A percentile compares a stretch with the other conserved stretches of the same genome.
These are phyloP conservation scores for Acronicta leporina DNA, from an alignment of 2,888 invertebrate species.

Conservation along the genomic window DNA sequence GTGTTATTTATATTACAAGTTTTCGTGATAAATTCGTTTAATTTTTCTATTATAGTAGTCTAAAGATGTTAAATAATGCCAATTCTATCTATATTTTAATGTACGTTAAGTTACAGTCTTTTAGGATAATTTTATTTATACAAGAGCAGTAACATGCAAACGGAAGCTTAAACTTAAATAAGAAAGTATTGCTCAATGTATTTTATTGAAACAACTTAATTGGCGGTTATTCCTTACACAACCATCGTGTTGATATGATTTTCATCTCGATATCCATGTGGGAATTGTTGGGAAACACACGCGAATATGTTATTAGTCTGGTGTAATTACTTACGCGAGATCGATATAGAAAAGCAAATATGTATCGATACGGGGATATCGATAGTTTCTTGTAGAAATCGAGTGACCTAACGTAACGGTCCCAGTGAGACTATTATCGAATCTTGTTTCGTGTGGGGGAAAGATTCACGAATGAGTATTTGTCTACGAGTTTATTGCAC, in stretches of 20 bases:
- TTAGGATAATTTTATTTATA: not conserved
- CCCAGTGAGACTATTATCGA: conserved; percentile 77
- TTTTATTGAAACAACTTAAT: conserved; percentile 14
- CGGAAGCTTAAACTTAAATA: not conserved
- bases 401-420: conserved; percentile 74
- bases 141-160: not conserved
- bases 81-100: not conserved
- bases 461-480: conserved; percentile 67
- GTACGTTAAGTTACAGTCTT: not conserved
- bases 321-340: conserved; percentile 74
- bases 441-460: conserved; percentile 68
- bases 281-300: conserved; percentile 59
- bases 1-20: conserved; percentile 25
- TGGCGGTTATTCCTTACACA: conserved; percentile 18
- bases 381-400: conserved; percentile 70
- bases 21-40: not conserved
- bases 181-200: not conserved
- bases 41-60: not conserved
- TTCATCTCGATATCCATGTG: conserved; percentile 55
- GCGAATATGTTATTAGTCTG: conserved; percentile 71
- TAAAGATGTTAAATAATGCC: not conserved
- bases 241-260: conserved; percentile 47
- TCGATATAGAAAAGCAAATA: conserved; percentile 67
- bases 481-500: conserved; percentile 61
- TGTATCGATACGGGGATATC: conserved; percentile 65